phyloP scores from a whole-genome alignment of 2,113 vertebrate species.

The Corvus hawaiiensis region DNA sequence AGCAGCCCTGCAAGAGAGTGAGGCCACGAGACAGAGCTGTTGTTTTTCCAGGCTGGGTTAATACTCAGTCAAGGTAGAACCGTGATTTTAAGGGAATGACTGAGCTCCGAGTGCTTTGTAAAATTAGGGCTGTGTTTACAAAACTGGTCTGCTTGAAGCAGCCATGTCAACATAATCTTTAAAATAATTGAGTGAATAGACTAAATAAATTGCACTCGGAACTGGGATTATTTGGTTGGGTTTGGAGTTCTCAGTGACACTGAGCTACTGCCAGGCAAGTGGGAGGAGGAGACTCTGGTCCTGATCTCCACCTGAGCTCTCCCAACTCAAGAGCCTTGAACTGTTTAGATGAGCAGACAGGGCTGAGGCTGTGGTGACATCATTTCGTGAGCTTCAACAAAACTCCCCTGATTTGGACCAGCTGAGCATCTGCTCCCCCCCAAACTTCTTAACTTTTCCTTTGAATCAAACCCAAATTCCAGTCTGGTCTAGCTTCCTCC shows the following conservation, averaged over 20 bases:
- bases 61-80: background rate
- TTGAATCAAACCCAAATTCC: constrained; percentile 45
- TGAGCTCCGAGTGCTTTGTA: background rate
- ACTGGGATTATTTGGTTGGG: background rate
- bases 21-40: background rate
- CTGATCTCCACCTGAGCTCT: background rate
- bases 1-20: background rate
- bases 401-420: constrained; percentile 35
- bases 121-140: background rate
- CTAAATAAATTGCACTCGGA: background rate
- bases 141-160: background rate
- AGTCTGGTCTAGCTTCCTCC: constrained; percentile 9
- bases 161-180: background rate
- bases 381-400: background rate
- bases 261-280: background rate
- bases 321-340: background rate
- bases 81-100: background rate
- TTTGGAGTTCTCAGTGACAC: background rate
- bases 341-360: background rate
- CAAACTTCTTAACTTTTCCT: constrained; percentile 32
- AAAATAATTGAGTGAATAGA: background rate
- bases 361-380: background rate
- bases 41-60: constrained; percentile 2
- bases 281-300: background rate
- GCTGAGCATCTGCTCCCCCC: constrained; percentile 45